A percentile compares a stretch with the other conserved stretches of the same genome.
phyloP scores from a whole-genome alignment of 2,888 invertebrate species.

The Cerastis rubricosa region DNA sequence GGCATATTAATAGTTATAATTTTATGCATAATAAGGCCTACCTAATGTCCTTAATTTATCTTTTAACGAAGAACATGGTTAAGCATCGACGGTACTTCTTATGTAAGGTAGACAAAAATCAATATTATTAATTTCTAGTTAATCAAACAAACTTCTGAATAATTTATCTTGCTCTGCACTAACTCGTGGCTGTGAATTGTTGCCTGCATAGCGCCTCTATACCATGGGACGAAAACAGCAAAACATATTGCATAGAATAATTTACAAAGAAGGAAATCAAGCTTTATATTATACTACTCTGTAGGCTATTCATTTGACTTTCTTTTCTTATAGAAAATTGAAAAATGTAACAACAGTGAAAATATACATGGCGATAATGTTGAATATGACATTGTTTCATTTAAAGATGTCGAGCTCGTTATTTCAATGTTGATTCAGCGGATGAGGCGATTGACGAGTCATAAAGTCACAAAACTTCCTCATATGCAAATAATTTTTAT shows the following conservation, averaged over 20 bases:
- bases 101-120: neutral
- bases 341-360: no score
- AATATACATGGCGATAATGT: no score
- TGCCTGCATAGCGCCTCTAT: neutral
- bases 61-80: neutral
- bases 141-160: neutral
- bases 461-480: conserved; percentile 25
- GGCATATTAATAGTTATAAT: conserved; percentile 47
- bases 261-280: neutral
- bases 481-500: conserved; percentile 6
- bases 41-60: neutral
- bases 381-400: neutral
- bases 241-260: neutral
- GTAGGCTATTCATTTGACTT: no score
- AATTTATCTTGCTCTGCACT: neutral
- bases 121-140: neutral
- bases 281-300: no score
- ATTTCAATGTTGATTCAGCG: conserved; percentile 1
- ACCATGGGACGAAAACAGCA: neutral
- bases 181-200: neutral
- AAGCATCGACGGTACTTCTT: neutral
- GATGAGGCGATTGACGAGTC: neutral
- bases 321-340: no score
- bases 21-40: conserved; percentile 17
- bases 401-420: neutral